phyloP scores from a whole-genome alignment of 92 coral and sea anemone species.

The Bergia sp. region DNA sequence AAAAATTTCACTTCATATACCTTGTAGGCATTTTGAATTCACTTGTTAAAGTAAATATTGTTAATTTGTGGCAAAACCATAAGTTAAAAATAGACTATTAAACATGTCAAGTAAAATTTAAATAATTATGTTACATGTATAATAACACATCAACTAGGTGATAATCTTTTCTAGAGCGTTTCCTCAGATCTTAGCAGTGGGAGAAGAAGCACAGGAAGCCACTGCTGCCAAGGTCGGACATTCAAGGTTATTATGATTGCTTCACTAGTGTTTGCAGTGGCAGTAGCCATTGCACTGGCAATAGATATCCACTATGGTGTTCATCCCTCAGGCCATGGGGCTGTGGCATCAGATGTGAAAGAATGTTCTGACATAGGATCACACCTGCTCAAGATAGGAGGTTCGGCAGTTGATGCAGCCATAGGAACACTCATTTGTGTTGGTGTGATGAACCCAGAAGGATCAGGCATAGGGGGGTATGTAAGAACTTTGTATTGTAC shows the following conservation, averaged over 20 bases:
- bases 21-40: no score
- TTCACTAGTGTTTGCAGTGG: conserved; percentile 81
- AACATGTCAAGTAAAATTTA: no score
- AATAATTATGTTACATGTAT: no score
- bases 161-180: neutral
- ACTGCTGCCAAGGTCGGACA: conserved; percentile 61
- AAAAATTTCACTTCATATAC: no score
- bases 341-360: conserved; percentile 88
- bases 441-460: conserved; percentile 95
- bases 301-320: conserved; percentile 76
- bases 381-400: conserved; percentile 84
- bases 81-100: no score
- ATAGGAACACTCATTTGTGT: conserved; percentile 87
- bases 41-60: no score
- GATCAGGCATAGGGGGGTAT: conserved; percentile 95
- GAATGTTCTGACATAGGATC: conserved; percentile 83
- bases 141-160: neutral
- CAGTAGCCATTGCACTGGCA: conserved; percentile 77
- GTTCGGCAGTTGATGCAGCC: conserved; percentile 97
- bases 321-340: conserved; percentile 85
- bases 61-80: no score
- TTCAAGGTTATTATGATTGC: conserved; percentile 76
- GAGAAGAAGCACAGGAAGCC: conserved; percentile 32
- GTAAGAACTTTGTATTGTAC: neutral
- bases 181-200: neutral